These are phyloP conservation scores for Fregetta grallaria DNA, from an alignment of 2,113 vertebrate species.

Conservation along the genomic window DNA sequence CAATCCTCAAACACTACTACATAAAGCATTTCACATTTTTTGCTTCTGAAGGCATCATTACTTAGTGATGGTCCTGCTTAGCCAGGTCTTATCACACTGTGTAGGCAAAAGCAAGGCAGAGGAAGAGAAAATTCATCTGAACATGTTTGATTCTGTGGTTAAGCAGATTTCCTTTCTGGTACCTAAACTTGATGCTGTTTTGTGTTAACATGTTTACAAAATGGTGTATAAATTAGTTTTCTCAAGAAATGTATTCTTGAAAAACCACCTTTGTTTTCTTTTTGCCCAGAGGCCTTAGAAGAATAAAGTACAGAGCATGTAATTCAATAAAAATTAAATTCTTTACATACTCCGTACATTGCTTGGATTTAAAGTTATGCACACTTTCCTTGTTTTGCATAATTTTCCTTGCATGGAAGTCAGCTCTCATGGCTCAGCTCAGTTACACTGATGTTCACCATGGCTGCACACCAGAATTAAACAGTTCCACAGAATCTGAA, in stretches of 20 bases:
- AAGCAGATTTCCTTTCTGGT: background rate
- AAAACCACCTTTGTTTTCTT: background rate
- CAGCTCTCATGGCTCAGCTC: background rate
- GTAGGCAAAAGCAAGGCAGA: background rate
- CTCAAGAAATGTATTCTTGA: slow-evolving; percentile 10
- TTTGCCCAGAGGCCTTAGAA: background rate
- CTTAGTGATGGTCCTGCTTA: background rate
- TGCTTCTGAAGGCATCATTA: background rate
- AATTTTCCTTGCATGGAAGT: background rate
- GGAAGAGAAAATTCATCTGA: background rate
- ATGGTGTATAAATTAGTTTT: slow-evolving; percentile 6
- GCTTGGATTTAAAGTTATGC: background rate
- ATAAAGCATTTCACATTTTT: background rate
- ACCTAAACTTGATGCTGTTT: background rate
- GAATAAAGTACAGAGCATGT: background rate
- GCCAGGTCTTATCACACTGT: background rate
- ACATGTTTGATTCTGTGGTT: background rate
- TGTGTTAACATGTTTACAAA: background rate
- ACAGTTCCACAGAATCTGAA: background rate
- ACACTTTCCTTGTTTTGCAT: background rate
- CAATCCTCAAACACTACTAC: background rate
- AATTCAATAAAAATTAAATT: background rate
- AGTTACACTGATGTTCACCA: background rate
- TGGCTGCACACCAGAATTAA: background rate
- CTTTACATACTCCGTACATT: background rate